These are phyloP conservation scores for Caenorhabditis remanei DNA, from an alignment of 1,140 invertebrate species.

Conservation along the genomic window DNA sequence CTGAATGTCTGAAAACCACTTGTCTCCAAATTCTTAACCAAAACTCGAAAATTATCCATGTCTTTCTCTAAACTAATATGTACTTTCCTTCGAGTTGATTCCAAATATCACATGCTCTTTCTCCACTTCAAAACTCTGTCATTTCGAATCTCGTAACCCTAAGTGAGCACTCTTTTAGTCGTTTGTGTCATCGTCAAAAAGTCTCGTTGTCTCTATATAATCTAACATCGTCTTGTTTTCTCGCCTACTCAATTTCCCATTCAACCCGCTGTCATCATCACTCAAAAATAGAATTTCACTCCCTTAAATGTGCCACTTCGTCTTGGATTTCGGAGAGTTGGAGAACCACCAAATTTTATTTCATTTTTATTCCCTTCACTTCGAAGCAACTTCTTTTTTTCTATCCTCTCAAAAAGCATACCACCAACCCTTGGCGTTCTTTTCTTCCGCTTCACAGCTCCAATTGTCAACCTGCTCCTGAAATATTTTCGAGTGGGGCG, in stretches of 20 bases:
- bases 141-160: neutral
- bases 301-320: conserved; percentile 1
- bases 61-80: too few species aligned
- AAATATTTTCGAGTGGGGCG: conserved; percentile 6
- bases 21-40: too few species aligned
- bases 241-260: conserved; percentile 44
- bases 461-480: conserved; percentile 46
- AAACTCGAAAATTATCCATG: too few species aligned
- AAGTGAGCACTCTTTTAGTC: neutral
- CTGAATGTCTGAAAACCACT: too few species aligned
- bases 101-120: too few species aligned
- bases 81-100: too few species aligned
- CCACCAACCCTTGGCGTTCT: conserved; percentile 43
- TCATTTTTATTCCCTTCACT: conserved; percentile 26
- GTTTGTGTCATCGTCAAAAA: neutral
- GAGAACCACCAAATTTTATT: conserved; percentile 34
- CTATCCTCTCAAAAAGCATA: neutral
- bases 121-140: neutral
- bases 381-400: conserved; percentile 14
- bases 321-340: neutral
- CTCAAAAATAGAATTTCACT: conserved; percentile 48
- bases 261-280: conserved; percentile 30
- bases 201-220: conserved; percentile 9
- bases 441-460: conserved; percentile 29
- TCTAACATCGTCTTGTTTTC: conserved; percentile 15